Evolutionary conservation across 2,888 invertebrate species (phyloP), one percentile per base, ranked within the genome.

Genomic region (Cancer borealis): DNA sequence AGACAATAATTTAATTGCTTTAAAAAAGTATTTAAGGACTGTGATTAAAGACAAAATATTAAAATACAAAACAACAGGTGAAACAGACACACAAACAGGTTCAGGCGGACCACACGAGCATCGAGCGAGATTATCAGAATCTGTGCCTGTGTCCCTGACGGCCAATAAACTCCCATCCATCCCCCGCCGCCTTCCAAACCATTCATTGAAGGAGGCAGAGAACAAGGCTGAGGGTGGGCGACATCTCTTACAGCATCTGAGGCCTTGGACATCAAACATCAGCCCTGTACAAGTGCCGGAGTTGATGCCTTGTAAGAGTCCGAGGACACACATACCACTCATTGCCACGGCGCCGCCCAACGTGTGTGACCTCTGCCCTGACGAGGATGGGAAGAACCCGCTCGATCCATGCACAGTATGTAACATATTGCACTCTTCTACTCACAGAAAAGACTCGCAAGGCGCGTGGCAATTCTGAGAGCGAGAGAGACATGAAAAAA

Each of bases 381-480:
- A 30, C 79, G 93, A 47, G 3, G 66, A 93, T 21, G 26, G 46
- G 39, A 93, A 73, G 89, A 93, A 93, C 89, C 93, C 93, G 1
- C 93, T 93, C 4, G 88, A 88, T 21, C 93, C 93, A 26, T 93
- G 93, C 73, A 93, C 89, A 26, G 93, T 93, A 89, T 21, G 93
- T 93, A 88, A 12, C 26, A 2, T n/a, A 26, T 73, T 26, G 73
- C 8, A 26, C 26, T 21, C 6, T 26, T 73, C 73, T 73, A 26
- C 26, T 60, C 21, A 60, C 21, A 21, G 0, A 3, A 60, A 21
- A 60, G 60, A 21, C 21, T 17, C 4, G 60, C 21, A 21, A 3
- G 60, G 60, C 21, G 60, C 4, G 60, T 60, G 60, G 21, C 60
- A 60, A 3, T 21, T 1, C 17, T 10, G 21, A 60, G 4, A 60